phyloP scores from a whole-genome alignment of 2,113 vertebrate genomes.

The Oxygymnocypris stewartii region DNA sequence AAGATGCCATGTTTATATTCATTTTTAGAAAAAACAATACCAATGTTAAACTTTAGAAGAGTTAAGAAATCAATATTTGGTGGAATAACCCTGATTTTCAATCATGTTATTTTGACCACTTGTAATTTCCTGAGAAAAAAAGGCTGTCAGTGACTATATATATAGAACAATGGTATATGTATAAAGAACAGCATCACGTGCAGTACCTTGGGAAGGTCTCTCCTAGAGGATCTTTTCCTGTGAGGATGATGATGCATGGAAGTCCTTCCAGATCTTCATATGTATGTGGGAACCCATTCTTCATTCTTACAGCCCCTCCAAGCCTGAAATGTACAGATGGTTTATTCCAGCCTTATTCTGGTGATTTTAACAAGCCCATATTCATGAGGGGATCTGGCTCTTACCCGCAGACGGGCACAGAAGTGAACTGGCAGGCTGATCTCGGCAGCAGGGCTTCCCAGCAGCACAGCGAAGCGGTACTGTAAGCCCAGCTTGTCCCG shows the following conservation, averaged over 20 bases:
- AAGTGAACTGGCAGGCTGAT: conserved; percentile 84
- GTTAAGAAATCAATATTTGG: background rate
- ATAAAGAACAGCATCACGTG: background rate
- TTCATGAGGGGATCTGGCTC: conserved; percentile 36
- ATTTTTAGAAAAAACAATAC: background rate
- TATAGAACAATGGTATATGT: no score
- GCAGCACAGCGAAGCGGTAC: conserved; percentile 91
- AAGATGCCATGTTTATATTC: background rate
- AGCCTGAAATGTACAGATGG: conserved; percentile 70
- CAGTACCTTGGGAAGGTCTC: conserved; percentile 93
- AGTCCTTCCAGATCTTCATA: conserved; percentile 97
- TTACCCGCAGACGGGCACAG: conserved; percentile 84
- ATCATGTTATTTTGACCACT: background rate
- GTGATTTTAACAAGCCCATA: background rate
- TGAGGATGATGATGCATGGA: conserved; percentile 94
- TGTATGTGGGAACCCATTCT: conserved; percentile 91
- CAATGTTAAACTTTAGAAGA: no score
- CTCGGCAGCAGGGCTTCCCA: conserved; percentile 87
- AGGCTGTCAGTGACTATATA: no score
- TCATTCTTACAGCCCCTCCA: conserved; percentile 91
- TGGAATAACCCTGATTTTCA: background rate
- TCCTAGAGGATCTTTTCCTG: conserved; percentile 94
- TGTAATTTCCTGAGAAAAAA: background rate
- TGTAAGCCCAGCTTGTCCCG: conserved; percentile 92
- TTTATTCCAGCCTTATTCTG: background rate